A percentile compares a stretch with the other conserved stretches of the same genome.
phyloP scores from a whole-genome alignment of 1,140 invertebrate species.

The Bombyx mori region DNA sequence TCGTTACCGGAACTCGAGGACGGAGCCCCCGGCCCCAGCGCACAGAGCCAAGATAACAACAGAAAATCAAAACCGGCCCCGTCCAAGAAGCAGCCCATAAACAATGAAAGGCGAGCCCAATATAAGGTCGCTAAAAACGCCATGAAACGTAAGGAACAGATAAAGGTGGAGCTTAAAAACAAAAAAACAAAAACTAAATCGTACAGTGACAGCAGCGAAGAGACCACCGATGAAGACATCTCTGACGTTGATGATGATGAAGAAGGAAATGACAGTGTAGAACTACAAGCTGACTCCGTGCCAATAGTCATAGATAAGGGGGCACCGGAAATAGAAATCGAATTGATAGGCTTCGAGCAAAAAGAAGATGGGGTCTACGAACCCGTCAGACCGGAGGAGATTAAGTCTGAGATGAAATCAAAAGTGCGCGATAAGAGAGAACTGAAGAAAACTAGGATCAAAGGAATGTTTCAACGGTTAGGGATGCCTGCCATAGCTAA shows the following conservation, averaged over 20 bases:
- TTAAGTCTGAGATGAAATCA: not conserved
- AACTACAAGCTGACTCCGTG: not conserved
- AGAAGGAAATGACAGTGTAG: not conserved
- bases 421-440: conserved; percentile 13
- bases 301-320: conserved; percentile 9
- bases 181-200: not conserved
- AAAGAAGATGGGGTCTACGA: not conserved
- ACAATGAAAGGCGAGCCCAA: too few species aligned
- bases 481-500: conserved; percentile 32
- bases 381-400: too few species aligned
- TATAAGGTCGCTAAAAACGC: too few species aligned
- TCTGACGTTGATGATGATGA: not conserved
- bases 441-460: conserved; percentile 22
- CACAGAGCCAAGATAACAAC: too few species aligned
- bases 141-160: too few species aligned
- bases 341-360: conserved; percentile 16
- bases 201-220: not conserved
- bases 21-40: too few species aligned
- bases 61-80: too few species aligned
- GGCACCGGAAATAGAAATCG: conserved; percentile 21
- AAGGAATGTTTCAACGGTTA: conserved; percentile 32
- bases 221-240: not conserved
- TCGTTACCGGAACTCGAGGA: too few species aligned
- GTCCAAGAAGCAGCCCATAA: too few species aligned
- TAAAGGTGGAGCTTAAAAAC: too few species aligned